Evolutionary conservation across 2,888 invertebrate species (phyloP).

Genomic region (Polydrusus cervinus): DNA sequence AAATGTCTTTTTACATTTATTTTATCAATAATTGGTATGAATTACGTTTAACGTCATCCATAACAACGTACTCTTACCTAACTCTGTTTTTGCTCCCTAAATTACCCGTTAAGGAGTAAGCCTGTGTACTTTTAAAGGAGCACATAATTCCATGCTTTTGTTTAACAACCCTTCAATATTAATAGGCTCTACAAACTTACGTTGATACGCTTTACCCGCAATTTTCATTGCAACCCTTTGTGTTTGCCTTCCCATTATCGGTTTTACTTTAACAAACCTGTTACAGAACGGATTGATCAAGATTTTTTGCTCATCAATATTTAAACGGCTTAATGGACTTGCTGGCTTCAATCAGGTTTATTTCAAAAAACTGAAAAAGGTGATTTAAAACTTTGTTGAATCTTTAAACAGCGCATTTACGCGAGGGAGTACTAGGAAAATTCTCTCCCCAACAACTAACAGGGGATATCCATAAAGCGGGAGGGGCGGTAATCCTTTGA

Average conservation of each 20-base stretch:
- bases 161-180: slow-evolving; percentile 41
- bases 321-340: slow-evolving; percentile 26
- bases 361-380: no score
- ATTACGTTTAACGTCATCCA: no score
- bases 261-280: slow-evolving; percentile 39
- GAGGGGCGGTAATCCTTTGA: no score
- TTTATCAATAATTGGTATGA: no score
- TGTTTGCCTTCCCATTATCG: slow-evolving; percentile 42
- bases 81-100: background rate
- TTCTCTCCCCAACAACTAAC: no score
- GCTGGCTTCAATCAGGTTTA: background rate
- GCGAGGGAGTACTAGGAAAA: no score
- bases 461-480: no score
- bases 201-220: slow-evolving; percentile 33
- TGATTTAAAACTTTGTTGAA: background rate
- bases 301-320: slow-evolving; percentile 25
- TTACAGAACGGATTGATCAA: slow-evolving; percentile 36
- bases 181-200: slow-evolving; percentile 39
- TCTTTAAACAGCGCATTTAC: background rate
- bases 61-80: background rate
- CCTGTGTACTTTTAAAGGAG: slow-evolving; percentile 31
- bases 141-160: slow-evolving; percentile 35
- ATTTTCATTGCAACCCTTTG: slow-evolving; percentile 38
- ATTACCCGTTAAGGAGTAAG: slow-evolving; percentile 1
- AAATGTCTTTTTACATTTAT: no score